Base-by-base conservation (phyloP, 2,888 invertebrate species). In the Cheilosia vulpina region DNA sequence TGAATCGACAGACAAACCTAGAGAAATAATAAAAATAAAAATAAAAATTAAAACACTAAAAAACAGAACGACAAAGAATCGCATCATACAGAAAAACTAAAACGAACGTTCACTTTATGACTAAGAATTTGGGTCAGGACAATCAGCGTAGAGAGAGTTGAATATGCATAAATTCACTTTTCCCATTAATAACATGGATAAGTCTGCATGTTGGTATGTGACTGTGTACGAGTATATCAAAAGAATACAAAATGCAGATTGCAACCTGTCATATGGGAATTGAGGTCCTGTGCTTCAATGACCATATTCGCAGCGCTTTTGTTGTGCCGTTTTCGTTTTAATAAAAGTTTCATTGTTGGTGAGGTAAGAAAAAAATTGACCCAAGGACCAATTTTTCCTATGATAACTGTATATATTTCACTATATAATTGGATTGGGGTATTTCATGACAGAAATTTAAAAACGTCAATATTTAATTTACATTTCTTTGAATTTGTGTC, bases 81-180 rank as follows among this genome's bases (percentile, higher is more conserved):
- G 47, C 21, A 66, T 58, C 45, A 71, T 21, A 52, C 24, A 50
- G 41, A 69, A 53, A 38, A 52, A 53, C 53, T 45, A 21, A 68
- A 73, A 73, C 58, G 62, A 73, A 75, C 79, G 73, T 84, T 79
- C 79, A 58, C 63, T 84, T 83, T 83, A 68, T 83, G 72, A 55
- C 79, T 69, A 69, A 79, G 73, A 75, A 84, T 79, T 63, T 79
- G 78, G 83, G 79, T 84, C 83, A 84, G 79, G 52, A 84, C 79
- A 84, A 84, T 84, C 79, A 84, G 65, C 68, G 63, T 45, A 17
- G 63, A 52, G 73, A 73, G 75, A 73, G 65, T 73, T 75, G 69
- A 79, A 84, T 84, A 69, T 84, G 79, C 73, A 84, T 84, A 75
- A 84, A 79, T 69, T 79, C 79, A 79, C 75, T 79, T 84, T 75